Conservation (phyloP, 2,888 invertebrate genomes). For the Spodoptera picta region DNA sequence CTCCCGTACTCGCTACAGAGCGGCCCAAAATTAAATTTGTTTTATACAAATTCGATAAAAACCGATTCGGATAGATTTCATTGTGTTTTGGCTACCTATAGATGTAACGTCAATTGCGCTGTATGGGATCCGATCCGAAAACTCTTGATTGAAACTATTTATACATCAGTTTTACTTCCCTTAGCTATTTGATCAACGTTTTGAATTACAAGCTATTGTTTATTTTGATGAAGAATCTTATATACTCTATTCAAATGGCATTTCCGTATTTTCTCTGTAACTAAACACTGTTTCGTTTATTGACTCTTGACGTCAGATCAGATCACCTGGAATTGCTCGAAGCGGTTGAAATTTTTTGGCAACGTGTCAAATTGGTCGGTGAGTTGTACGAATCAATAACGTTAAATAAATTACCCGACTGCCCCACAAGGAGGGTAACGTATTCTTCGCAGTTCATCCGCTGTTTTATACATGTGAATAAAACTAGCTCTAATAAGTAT, state of each 20-base stretch:
- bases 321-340: conserved; percentile 1
- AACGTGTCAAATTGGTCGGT: neutral
- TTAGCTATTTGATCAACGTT: conserved; percentile 9
- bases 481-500: too few relatives aligned
- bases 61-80: neutral
- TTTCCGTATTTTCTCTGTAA: neutral
- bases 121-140: neutral
- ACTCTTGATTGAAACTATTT: conserved; percentile 19
- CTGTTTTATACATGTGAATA: too few relatives aligned
- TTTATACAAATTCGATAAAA: conserved; percentile 4
- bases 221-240: neutral
- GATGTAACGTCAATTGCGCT: neutral
- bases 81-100: conserved; percentile 9
- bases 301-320: conserved; percentile 1
- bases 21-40: conserved; percentile 8
- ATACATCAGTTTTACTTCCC: neutral
- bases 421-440: too few relatives aligned
- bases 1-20: too few relatives aligned
- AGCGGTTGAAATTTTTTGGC: neutral
- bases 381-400: too few relatives aligned
- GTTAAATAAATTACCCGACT: too few relatives aligned
- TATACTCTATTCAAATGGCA: neutral
- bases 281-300: neutral
- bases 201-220: conserved; percentile 18
- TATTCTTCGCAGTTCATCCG: too few relatives aligned